Evolutionary conservation across 2,888 invertebrate species (phyloP).

Genomic region (Cantharis nigra): DNA sequence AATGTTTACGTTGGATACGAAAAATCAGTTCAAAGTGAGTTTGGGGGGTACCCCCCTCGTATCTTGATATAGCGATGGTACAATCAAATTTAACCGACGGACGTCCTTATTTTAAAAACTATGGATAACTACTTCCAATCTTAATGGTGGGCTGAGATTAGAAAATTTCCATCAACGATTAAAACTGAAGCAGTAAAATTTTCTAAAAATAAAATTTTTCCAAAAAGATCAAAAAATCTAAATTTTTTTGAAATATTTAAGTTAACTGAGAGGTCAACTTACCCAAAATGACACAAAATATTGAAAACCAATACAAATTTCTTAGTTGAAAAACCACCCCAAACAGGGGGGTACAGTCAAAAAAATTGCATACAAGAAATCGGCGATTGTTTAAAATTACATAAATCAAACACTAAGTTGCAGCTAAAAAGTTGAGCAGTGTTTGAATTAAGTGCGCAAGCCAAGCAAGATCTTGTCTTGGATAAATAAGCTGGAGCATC

Average conservation of each 20-base stretch:
- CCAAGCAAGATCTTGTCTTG: slow-evolving; percentile 11
- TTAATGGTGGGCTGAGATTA: too few relatives aligned
- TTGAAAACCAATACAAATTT: neutral
- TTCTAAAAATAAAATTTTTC: too few relatives aligned
- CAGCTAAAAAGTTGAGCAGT: neutral
- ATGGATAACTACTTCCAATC: too few relatives aligned
- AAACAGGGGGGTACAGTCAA: neutral
- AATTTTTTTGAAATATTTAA: neutral
- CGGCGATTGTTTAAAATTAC: neutral
- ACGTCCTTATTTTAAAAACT: too few relatives aligned
- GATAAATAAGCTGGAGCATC: slow-evolving; percentile 25
- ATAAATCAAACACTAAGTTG: neutral
- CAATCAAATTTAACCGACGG: too few relatives aligned
- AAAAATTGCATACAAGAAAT: neutral
- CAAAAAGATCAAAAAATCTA: too few relatives aligned
- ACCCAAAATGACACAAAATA: neutral
- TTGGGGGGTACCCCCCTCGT: too few relatives aligned
- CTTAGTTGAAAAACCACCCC: neutral
- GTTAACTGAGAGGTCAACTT: neutral
- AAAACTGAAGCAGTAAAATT: too few relatives aligned
- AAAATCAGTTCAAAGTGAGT: too few relatives aligned
- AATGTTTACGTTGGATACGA: too few relatives aligned
- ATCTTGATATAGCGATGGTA: too few relatives aligned
- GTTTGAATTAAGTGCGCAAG: slow-evolving; percentile 5
- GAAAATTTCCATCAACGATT: too few relatives aligned